A percentile compares a stretch with the other conserved stretches of the same genome.
These are phyloP conservation scores for Chelon auratus DNA, from an alignment of 2,797 vertebrate genomes.

Conservation along the genomic window DNA sequence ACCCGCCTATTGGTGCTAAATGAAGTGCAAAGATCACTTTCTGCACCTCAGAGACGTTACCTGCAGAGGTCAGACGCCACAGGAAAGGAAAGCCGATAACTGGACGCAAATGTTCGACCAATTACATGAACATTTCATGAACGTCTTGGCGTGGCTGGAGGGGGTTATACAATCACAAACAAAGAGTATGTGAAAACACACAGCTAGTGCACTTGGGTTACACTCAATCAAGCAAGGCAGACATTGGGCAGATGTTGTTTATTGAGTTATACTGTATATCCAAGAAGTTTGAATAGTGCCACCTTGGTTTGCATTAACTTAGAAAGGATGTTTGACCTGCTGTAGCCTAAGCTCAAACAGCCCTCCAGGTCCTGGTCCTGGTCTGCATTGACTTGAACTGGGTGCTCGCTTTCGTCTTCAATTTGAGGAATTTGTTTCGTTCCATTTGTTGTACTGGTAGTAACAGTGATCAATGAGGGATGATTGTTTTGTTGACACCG, in stretches of 20 bases:
- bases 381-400: too few species aligned
- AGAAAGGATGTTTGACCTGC: too few species aligned
- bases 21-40: slow-evolving; percentile 48
- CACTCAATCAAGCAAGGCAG: too few species aligned
- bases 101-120: slow-evolving; percentile 36
- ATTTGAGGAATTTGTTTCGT: slow-evolving; percentile 44
- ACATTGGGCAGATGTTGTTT: too few species aligned
- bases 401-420: slow-evolving; percentile 1
- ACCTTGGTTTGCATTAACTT: neutral
- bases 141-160: too few species aligned
- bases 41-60: slow-evolving; percentile 23
- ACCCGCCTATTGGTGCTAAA: slow-evolving; percentile 41
- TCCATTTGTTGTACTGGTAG: slow-evolving; percentile 29
- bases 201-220: too few species aligned
- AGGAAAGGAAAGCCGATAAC: slow-evolving; percentile 32
- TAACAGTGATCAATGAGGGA: slow-evolving; percentile 65
- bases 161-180: too few species aligned
- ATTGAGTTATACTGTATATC: neutral
- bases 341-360: too few species aligned
- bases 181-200: too few species aligned
- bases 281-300: neutral
- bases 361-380: too few species aligned
- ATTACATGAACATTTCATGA: neutral
- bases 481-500: slow-evolving; percentile 65
- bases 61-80: slow-evolving; percentile 34